These are phyloP conservation scores for Anoplolepis gracilipes DNA, from an alignment of 1,140 invertebrate genomes.

Conservation along the genomic window DNA sequence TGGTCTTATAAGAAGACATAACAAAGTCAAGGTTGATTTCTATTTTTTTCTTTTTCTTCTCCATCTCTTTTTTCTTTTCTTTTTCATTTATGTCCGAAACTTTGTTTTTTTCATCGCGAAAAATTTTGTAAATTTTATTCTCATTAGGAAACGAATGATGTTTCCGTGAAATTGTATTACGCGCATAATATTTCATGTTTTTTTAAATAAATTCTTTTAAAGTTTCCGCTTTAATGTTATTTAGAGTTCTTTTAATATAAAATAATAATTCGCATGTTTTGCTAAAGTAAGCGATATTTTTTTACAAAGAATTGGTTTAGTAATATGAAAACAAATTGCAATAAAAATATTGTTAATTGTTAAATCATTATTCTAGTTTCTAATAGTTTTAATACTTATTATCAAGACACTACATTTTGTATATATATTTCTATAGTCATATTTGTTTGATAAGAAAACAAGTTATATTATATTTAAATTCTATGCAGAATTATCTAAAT, in stretches of 20 bases:
- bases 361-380: neutral
- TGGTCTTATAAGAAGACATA: slow-evolving; percentile 58
- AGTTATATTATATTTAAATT: slow-evolving; percentile 1
- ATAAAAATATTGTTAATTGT: neutral
- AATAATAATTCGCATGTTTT: neutral
- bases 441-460: neutral
- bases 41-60: slow-evolving; percentile 1
- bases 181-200: neutral
- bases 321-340: neutral
- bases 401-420: neutral
- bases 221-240: neutral
- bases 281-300: neutral
- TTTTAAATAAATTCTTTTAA: neutral
- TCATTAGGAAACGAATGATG: slow-evolving; percentile 9
- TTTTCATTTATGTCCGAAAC: neutral
- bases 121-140: slow-evolving; percentile 55
- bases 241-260: neutral
- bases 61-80: neutral
- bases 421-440: neutral
- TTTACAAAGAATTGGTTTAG: neutral
- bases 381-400: neutral
- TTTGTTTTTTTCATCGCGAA: neutral
- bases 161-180: slow-evolving; percentile 17
- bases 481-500: neutral
- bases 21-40: slow-evolving; percentile 62